These are phyloP conservation scores for Carcinoscorpius rotundicauda DNA, from an alignment of 1,140 invertebrate genomes.

Conservation along the genomic window DNA sequence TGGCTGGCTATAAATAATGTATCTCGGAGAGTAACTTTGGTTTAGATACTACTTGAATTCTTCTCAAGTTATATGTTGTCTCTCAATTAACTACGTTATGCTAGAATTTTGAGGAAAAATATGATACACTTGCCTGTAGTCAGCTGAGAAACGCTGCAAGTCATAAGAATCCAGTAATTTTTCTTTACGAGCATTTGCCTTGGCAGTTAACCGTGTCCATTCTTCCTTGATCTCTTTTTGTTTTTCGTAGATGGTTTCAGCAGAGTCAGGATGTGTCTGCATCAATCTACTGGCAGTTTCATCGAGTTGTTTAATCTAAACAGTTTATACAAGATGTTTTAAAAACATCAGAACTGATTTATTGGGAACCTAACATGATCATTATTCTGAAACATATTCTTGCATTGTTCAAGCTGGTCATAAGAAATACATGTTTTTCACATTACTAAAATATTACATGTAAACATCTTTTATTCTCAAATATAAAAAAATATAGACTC, in stretches of 20 bases:
- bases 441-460: no score
- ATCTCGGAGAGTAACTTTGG: no score
- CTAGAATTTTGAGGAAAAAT: neutral
- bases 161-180: slow-evolving; percentile 97
- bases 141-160: slow-evolving; percentile 90
- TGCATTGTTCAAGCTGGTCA: no score
- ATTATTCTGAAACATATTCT: no score
- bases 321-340: no score
- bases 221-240: slow-evolving; percentile 97
- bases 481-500: neutral
- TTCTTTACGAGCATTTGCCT: slow-evolving; percentile 92
- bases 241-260: slow-evolving; percentile 92
- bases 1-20: no score
- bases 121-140: slow-evolving; percentile 48
- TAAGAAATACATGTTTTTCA: no score
- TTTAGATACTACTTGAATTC: no score
- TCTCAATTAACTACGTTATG: no score
- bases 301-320: slow-evolving; percentile 81
- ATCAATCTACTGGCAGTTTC: slow-evolving; percentile 90
- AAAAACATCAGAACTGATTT: no score
- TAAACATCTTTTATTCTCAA: neutral
- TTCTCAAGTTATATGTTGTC: no score
- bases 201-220: slow-evolving; percentile 90
- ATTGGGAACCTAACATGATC: no score
- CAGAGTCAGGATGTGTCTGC: slow-evolving; percentile 95